Percentiles rank a stretch among this genome's conserved stretches.
These are phyloP conservation scores for Lates japonicus DNA, from an alignment of 2,797 vertebrate species.

Conservation along the genomic window DNA sequence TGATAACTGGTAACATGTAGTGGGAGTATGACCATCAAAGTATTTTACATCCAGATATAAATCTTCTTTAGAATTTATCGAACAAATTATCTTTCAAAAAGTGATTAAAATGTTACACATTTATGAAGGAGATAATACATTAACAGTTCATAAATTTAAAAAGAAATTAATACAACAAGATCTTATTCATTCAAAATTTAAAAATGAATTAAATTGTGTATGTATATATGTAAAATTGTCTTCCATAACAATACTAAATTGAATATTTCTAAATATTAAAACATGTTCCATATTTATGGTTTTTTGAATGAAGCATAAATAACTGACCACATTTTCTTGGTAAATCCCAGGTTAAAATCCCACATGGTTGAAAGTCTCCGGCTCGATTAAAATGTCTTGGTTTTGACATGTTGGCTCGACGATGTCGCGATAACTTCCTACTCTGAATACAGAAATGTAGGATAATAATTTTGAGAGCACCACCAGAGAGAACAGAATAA, in stretches of 20 bases:
- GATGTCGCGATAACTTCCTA: constrained; percentile 62
- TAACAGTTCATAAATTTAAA: no score
- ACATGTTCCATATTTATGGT: background rate
- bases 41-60: background rate
- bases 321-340: background rate
- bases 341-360: background rate
- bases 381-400: constrained; percentile 72
- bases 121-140: no score
- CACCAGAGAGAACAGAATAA: background rate
- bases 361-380: constrained; percentile 35
- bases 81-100: background rate
- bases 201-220: background rate
- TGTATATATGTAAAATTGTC: background rate
- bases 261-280: background rate
- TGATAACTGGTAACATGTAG: background rate
- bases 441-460: constrained; percentile 22
- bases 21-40: background rate
- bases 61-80: background rate
- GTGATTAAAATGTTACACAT: background rate
- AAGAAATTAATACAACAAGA: background rate
- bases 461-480: background rate
- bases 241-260: background rate
- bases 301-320: background rate
- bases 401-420: background rate
- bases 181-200: background rate